Evolutionary conservation across 2,113 vertebrate species (phyloP).

Genomic region (Etheostoma cragini): DNA sequence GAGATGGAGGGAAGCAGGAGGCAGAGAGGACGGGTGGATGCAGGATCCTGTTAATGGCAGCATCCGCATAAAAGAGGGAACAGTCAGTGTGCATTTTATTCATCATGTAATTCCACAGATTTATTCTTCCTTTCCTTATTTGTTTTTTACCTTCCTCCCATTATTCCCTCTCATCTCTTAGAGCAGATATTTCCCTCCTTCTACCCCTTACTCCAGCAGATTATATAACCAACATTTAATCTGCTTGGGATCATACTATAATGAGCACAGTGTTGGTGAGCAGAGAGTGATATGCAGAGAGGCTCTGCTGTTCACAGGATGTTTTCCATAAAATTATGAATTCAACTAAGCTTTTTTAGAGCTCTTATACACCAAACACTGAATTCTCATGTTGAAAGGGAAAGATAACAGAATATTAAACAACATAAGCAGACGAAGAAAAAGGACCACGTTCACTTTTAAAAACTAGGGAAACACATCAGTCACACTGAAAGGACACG

Average conservation of each 20-base stretch:
- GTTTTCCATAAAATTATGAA: background rate
- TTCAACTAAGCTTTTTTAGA: background rate
- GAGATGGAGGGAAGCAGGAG: conserved; percentile 49
- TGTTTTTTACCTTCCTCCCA: conserved; percentile 7
- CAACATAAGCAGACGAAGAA: background rate
- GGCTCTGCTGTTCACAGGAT: conserved; percentile 5
- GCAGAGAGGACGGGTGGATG: conserved; percentile 30
- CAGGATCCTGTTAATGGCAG: conserved; percentile 19
- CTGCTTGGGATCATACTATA: conserved; percentile 69
- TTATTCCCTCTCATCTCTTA: conserved; percentile 7
- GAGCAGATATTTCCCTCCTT: conserved; percentile 20
- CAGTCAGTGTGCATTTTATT: background rate
- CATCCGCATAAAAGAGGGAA: conserved; percentile 19
- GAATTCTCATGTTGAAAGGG: background rate
- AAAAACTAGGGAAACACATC: background rate
- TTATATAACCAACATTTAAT: conserved; percentile 77
- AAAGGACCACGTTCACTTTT: background rate
- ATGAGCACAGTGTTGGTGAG: conserved; percentile 28
- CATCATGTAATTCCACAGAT: background rate
- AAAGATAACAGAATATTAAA: background rate
- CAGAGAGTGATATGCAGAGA: conserved; percentile 3
- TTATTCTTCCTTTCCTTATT: background rate
- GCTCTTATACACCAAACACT: background rate
- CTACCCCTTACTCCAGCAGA: conserved; percentile 30
- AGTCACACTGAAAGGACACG: background rate